Percentiles rank a stretch among this genome's conserved stretches.
phyloP scores from a whole-genome alignment of 2,888 invertebrate genomes.

The Aphodius sticticus region DNA sequence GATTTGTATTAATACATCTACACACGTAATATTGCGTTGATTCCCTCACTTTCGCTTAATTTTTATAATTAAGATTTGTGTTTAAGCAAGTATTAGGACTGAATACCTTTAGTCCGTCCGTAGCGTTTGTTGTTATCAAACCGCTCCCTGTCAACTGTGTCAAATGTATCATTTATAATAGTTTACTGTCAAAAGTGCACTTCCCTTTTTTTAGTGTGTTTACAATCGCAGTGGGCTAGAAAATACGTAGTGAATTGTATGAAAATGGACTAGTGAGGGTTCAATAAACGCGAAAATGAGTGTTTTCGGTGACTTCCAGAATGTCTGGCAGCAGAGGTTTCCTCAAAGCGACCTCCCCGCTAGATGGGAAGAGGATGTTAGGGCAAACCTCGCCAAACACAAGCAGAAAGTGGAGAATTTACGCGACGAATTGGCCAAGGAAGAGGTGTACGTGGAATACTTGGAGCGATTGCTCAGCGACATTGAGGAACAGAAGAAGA shows the following conservation, averaged over 20 bases:
- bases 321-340: slow-evolving; percentile 91
- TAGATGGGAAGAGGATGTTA: slow-evolving; percentile 93
- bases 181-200: slow-evolving; percentile 17
- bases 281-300: slow-evolving; percentile 67
- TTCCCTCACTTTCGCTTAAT: too few relatives aligned
- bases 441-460: slow-evolving; percentile 90
- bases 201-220: slow-evolving; percentile 7
- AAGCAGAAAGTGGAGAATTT: slow-evolving; percentile 84
- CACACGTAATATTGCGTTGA: too few relatives aligned
- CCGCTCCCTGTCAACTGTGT: slow-evolving; percentile 18
- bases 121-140: slow-evolving; percentile 13
- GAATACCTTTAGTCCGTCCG: background rate
- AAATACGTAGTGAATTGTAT: background rate
- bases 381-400: slow-evolving; percentile 88
- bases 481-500: slow-evolving; percentile 82
- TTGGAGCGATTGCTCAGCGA: slow-evolving; percentile 84
- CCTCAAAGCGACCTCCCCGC: slow-evolving; percentile 89
- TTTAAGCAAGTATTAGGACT: background rate
- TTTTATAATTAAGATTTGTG: background rate
- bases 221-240: background rate
- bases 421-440: slow-evolving; percentile 87
- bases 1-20: too few relatives aligned
- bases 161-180: slow-evolving; percentile 4
- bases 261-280: slow-evolving; percentile 11
- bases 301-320: slow-evolving; percentile 90